Conservation (phyloP, 2,797 vertebrate genomes). For the Pogonophryne albipinna region DNA sequence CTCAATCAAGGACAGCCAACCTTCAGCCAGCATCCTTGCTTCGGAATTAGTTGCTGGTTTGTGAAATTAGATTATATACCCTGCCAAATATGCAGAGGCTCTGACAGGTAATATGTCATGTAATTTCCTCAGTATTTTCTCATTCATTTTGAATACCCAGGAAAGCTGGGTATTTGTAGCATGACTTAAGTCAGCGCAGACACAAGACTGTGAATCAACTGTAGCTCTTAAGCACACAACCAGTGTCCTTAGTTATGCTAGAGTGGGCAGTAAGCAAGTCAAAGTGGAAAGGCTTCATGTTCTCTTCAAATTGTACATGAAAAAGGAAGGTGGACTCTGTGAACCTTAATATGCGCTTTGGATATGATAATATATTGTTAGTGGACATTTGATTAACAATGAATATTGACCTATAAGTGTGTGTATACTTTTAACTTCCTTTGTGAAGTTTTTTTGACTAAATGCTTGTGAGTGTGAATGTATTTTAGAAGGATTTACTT, state of each 20-base stretch:
- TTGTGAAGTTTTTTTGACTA: background rate
- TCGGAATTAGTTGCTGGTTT: conserved; percentile 71
- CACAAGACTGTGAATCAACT: conserved; percentile 19
- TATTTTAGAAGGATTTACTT: background rate
- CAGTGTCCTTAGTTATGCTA: conserved; percentile 24
- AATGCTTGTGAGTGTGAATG: background rate
- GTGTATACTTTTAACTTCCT: background rate
- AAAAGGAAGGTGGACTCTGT: background rate
- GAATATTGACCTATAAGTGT: background rate
- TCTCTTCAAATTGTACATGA: background rate
- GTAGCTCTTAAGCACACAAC: conserved; percentile 29
- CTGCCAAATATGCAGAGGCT: conserved; percentile 44
- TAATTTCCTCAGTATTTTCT: conserved; percentile 42
- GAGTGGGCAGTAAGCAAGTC: conserved; percentile 5
- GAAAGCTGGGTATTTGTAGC: conserved; percentile 28
- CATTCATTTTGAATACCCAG: conserved; percentile 41
- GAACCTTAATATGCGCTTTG: background rate
- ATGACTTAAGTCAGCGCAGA: conserved; percentile 35
- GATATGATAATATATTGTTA: background rate
- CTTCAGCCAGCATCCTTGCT: conserved; percentile 50
- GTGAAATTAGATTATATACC: conserved; percentile 60
- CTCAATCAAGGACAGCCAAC: conserved; percentile 68
- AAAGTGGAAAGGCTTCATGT: conserved; percentile 22
- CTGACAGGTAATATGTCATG: conserved; percentile 58
- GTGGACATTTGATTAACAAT: background rate